A percentile compares a stretch with the other conserved stretches of the same genome.
These are phyloP conservation scores for Actinia tenebrosa DNA, from an alignment of 64 coral and sea anemone genomes.

Conservation along the genomic window DNA sequence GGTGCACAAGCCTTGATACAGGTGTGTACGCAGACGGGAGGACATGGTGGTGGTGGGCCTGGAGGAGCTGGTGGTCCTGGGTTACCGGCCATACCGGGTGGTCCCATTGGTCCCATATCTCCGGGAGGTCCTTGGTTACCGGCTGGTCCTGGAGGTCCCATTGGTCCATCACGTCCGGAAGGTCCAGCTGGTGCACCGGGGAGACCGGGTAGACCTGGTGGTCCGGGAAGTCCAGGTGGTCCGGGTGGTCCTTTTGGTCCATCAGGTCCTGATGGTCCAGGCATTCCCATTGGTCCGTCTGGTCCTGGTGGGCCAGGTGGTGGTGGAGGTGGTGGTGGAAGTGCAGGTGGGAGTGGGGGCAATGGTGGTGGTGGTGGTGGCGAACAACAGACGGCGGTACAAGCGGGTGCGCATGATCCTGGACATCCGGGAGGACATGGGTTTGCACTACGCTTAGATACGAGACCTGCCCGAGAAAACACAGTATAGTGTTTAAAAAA, in stretches of 20 bases:
- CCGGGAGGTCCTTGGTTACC: constrained; percentile 99
- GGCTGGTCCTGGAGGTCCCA: constrained; percentile 92
- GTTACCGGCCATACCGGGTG: constrained; percentile 73
- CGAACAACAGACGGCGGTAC: constrained; percentile 89
- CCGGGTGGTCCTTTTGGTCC: constrained; percentile 98
- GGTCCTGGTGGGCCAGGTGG: constrained; percentile 96
- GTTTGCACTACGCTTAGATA: constrained; percentile 87
- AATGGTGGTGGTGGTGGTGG: constrained; percentile 90
- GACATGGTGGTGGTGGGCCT: constrained; percentile 92
- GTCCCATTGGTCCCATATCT: constrained; percentile 92
- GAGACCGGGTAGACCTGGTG: constrained; percentile 83
- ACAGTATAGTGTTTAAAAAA: background rate
- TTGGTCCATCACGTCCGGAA: constrained; percentile 91
- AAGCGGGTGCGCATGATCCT: constrained; percentile 69
- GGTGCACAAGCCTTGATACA: constrained; percentile 97
- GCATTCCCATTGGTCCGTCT: constrained; percentile 98
- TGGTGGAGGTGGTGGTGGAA: constrained; percentile 89
- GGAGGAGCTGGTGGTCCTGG: constrained; percentile 95
- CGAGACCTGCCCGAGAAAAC: constrained; percentile 33
- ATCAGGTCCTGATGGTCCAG: constrained; percentile 89
- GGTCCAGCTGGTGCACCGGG: constrained; percentile 96
- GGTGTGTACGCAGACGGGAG: constrained; percentile 93
- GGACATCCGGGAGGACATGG: constrained; percentile 83
- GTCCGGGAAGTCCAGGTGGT: constrained; percentile 88
- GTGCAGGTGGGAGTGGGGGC: constrained; percentile 82